phyloP scores from a whole-genome alignment of 35 echinoderm and acorn worm species.

The Amphiura filiformis region DNA sequence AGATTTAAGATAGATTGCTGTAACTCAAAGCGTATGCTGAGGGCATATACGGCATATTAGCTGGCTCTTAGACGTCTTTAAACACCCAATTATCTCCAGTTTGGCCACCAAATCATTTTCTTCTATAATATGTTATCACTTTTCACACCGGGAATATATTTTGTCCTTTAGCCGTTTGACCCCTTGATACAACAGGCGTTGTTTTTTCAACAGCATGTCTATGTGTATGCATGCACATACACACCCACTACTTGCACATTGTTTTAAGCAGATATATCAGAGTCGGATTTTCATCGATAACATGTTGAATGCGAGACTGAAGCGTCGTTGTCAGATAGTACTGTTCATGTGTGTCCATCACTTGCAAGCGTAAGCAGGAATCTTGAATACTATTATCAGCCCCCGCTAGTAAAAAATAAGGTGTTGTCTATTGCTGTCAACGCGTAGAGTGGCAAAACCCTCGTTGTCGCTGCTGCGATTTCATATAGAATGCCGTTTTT shows the following conservation, averaged over 20 bases:
- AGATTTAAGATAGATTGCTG: background rate
- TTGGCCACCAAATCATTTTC: background rate
- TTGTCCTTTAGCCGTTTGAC: background rate
- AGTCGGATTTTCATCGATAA: background rate
- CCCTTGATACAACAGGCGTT: background rate
- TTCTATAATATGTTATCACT: background rate
- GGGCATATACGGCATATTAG: background rate
- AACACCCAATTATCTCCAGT: background rate
- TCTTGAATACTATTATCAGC: slow-evolving; percentile 2
- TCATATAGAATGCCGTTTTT: too few species aligned
- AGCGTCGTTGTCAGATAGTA: background rate
- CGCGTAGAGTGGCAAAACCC: background rate
- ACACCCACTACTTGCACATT: background rate
- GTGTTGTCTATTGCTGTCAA: background rate
- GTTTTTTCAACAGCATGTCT: background rate
- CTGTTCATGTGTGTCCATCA: background rate
- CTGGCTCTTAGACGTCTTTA: background rate
- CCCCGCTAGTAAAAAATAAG: background rate
- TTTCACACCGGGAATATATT: background rate
- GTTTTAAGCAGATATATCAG: background rate
- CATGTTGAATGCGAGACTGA: background rate
- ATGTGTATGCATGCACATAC: background rate
- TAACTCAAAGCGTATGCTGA: background rate
- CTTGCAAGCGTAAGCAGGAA: background rate
- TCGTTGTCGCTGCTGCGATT: background rate